Evolutionary conservation across 2,888 invertebrate genomes (phyloP).

Genomic region (Heliconius ethilla): DNA sequence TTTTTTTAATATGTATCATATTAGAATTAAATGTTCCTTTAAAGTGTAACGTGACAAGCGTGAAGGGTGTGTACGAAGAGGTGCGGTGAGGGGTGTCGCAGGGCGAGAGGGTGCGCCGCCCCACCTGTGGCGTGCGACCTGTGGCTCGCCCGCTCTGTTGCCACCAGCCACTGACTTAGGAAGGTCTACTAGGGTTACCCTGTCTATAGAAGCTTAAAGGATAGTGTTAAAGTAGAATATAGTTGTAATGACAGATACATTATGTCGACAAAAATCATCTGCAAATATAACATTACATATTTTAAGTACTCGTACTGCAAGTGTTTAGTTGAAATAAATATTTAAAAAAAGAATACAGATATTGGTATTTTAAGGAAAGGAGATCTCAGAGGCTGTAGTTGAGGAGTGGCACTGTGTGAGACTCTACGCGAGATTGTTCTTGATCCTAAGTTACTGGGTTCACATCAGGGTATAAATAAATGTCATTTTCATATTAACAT

Average conservation of each 20-base stretch:
- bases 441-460: no score
- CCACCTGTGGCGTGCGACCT: slow-evolving; percentile 39
- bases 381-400: no score
- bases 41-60: not conserved
- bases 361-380: no score
- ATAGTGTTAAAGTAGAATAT: not conserved
- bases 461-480: no score
- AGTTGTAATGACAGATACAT: not conserved
- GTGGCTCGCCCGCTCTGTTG: slow-evolving; percentile 31
- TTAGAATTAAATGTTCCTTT: not conserved
- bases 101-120: slow-evolving; percentile 32
- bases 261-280: not conserved
- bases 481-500: no score
- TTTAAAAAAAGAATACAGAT: no score
- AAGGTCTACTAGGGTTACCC: not conserved
- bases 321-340: no score
- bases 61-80: slow-evolving; percentile 1
- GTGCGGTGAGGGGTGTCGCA: slow-evolving; percentile 5
- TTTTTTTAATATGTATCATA: not conserved
- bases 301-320: not conserved
- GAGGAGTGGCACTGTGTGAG: no score
- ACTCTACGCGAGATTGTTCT: no score
- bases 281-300: not conserved
- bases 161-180: not conserved
- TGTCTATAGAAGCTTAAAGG: not conserved